phyloP scores from a whole-genome alignment of 2,888 invertebrate species.

The Pseudococcus viburni region DNA sequence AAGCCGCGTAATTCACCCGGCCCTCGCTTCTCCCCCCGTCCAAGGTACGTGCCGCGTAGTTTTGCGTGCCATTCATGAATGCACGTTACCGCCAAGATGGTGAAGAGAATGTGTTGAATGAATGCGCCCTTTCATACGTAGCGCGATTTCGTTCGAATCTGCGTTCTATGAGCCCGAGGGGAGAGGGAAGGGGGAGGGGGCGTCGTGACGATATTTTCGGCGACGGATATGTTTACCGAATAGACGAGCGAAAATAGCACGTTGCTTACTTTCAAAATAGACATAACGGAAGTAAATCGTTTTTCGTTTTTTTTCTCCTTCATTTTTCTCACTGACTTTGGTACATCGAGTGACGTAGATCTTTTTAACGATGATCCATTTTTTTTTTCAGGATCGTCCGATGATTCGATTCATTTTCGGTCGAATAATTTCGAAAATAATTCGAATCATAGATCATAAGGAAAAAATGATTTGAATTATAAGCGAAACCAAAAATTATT shows the following conservation, averaged over 20 bases:
- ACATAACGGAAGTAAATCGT: slow-evolving; percentile 26
- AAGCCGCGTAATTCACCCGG: neutral
- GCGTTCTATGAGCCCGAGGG: no score
- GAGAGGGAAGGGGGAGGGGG: neutral
- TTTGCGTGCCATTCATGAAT: slow-evolving; percentile 7
- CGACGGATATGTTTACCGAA: slow-evolving; percentile 39
- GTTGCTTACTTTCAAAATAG: slow-evolving; percentile 39
- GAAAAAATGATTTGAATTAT: no score
- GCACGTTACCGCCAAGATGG: neutral
- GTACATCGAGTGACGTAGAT: neutral
- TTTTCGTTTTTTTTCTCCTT: neutral
- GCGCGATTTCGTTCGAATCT: neutral
- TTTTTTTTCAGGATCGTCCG: no score
- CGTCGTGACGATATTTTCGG: slow-evolving; percentile 30
- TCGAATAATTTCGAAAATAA: no score
- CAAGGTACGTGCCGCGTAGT: neutral
- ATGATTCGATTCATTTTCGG: no score
- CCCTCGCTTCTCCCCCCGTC: neutral
- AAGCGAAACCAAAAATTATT: no score
- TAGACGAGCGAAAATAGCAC: slow-evolving; percentile 32
- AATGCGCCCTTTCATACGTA: neutral
- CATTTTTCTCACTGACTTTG: neutral
- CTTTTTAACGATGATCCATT: no score
- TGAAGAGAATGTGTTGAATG: slow-evolving; percentile 4
- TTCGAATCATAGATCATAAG: no score